Percentiles rank a stretch among this genome's conserved stretches.
phyloP scores from a whole-genome alignment of 2,113 vertebrate species.

The Lepisosteus osseus region DNA sequence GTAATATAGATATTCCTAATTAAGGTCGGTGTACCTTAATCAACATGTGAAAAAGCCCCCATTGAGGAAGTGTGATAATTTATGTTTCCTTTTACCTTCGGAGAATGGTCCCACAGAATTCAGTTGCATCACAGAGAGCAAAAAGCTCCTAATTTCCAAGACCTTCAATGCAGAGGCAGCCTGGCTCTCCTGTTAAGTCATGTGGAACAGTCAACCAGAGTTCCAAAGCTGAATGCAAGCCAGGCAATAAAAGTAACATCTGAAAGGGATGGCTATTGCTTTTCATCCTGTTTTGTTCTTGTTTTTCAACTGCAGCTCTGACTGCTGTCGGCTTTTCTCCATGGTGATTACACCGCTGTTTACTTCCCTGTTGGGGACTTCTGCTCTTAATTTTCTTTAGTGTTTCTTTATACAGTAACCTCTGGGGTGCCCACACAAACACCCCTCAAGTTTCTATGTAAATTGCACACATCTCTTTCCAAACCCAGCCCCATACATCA shows the following conservation, averaged over 20 bases:
- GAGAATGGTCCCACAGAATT: conserved; percentile 23
- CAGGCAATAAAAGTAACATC: conserved; percentile 23
- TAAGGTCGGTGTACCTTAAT: too few relatives aligned
- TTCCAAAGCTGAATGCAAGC: conserved; percentile 57
- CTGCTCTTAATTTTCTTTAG: neutral
- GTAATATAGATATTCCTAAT: too few relatives aligned
- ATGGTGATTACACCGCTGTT: conserved; percentile 22
- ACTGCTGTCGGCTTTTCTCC: neutral
- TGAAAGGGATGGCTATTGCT: neutral
- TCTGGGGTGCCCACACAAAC: too few relatives aligned
- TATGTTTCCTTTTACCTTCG: conserved; percentile 8
- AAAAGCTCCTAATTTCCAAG: conserved; percentile 32
- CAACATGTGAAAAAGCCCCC: neutral
- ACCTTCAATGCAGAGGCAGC: conserved; percentile 19
- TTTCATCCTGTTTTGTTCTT: neutral
- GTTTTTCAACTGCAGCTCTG: neutral
- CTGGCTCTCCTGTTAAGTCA: conserved; percentile 14
- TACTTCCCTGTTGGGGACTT: neutral
- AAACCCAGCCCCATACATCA: too few relatives aligned
- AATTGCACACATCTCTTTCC: too few relatives aligned
- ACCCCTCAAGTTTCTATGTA: too few relatives aligned
- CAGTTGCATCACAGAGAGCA: conserved; percentile 43
- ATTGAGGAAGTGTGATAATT: conserved; percentile 19
- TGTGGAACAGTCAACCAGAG: conserved; percentile 37
- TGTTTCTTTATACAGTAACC: neutral